Evolutionary conservation across 2,888 invertebrate species (phyloP).

Genomic region (Chymomyza caudatula): DNA sequence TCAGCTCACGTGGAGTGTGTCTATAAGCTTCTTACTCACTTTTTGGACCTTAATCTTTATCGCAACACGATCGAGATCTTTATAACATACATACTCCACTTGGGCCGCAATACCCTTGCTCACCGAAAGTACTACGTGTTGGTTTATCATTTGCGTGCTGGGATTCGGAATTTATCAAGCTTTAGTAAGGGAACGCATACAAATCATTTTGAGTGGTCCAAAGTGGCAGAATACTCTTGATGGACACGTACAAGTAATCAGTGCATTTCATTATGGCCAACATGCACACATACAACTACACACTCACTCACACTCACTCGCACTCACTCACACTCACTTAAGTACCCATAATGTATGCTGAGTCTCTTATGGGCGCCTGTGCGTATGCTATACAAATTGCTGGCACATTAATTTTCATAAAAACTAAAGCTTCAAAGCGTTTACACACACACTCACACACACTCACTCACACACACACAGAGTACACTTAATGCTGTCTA

Average conservation of each 20-base stretch:
- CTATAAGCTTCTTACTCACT: no score
- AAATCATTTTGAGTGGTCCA: neutral
- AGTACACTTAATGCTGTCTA: neutral
- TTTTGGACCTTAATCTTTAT: no score
- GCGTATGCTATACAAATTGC: conserved; percentile 30
- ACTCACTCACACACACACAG: no score
- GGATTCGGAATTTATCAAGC: neutral
- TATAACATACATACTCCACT: no score
- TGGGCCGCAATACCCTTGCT: no score
- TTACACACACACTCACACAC: conserved; percentile 24
- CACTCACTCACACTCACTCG: neutral
- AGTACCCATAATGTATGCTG: neutral
- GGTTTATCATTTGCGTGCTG: neutral
- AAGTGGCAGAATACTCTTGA: conserved; percentile 18
- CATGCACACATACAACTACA: neutral
- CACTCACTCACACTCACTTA: neutral
- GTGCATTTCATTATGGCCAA: conserved; percentile 42
- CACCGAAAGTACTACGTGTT: neutral
- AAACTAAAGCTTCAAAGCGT: conserved; percentile 16
- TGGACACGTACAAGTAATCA: conserved; percentile 55
- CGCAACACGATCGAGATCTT: no score
- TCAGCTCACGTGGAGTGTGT: no score
- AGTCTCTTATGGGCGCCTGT: neutral
- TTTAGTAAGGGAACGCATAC: neutral
- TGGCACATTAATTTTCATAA: conserved; percentile 49